These are phyloP conservation scores for Apamea anceps DNA, from an alignment of 2,888 invertebrate species.

Conservation along the genomic window DNA sequence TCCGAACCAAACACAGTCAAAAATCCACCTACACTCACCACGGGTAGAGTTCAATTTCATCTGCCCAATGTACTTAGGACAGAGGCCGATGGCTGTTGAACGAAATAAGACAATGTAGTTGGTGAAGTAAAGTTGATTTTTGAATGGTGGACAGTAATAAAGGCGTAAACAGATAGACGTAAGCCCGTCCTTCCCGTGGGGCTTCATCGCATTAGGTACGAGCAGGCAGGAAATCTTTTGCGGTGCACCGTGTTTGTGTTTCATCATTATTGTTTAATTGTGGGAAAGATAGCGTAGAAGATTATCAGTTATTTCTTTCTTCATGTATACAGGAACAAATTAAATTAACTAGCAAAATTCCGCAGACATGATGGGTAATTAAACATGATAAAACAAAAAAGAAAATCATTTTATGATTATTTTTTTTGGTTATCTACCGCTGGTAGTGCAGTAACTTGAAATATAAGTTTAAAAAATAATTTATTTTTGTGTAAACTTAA, in stretches of 20 bases:
- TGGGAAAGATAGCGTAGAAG: background rate
- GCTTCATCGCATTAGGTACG: slow-evolving; percentile 85
- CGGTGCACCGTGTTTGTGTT: slow-evolving; percentile 61
- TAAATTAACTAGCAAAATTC: background rate
- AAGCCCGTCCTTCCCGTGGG: slow-evolving; percentile 74
- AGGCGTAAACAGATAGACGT: slow-evolving; percentile 66
- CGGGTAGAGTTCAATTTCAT: slow-evolving; percentile 36
- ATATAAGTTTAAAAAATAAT: no score
- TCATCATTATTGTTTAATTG: slow-evolving; percentile 28
- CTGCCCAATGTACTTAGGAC: background rate
- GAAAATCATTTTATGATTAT: no score
- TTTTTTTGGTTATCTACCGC: no score
- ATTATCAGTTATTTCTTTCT: background rate
- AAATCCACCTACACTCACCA: slow-evolving; percentile 9
- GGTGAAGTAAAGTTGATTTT: slow-evolving; percentile 50
- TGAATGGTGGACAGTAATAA: slow-evolving; percentile 12
- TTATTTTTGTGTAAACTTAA: no score
- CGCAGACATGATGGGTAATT: background rate
- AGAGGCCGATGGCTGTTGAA: slow-evolving; percentile 13
- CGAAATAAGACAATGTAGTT: slow-evolving; percentile 6
- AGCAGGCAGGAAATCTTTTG: slow-evolving; percentile 75
- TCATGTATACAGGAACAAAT: background rate
- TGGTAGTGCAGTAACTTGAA: no score
- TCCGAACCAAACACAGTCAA: slow-evolving; percentile 21
- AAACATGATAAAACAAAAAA: no score